Evolutionary conservation across 2,888 invertebrate genomes (phyloP), one percentile per base, ranked within the genome.

Genomic region (Lasius fuliginosus): DNA sequence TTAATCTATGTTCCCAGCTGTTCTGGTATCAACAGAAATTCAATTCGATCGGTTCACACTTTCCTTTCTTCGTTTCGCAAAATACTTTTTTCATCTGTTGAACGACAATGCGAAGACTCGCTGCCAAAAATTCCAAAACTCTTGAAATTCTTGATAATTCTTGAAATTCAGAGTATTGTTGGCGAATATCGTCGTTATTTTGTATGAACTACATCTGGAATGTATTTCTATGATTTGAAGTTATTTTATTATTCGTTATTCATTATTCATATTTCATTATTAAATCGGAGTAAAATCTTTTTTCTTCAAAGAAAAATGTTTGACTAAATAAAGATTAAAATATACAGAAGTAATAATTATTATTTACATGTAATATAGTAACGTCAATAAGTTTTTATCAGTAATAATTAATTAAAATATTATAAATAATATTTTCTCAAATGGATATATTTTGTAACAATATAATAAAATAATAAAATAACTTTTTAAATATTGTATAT

Each of bases 1-100:
- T 85, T 85, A 85, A 85, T 85, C 85, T 83, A 85, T 58, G 64
- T 76, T 83, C 58, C 27, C 60, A 60, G 15, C 58, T 36, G 12
- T 40, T 42, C 58, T 30, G 58, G 56, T 60, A 69, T 49, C 67
- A 27, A 33, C 60, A 12, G 46, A 40, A 58, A 85, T 85, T 76
- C 67, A 73, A 83, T 85, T 83, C 74, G 46, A 18, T 58, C 67
- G 23, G 42, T 15, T 15, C 27, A 69, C n/a, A 6, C 30, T 5
- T 18, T 23, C 33, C 33, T 69, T 46, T 64, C 46, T 62, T 23
- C n/a, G 18, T 6, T 6, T 58, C 27, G 4, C 18, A 6, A 27
- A 56, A 40, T n/a, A 58, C 69, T 12, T 71, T 23, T 36, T n/a
- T 79, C 42, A 77, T 42, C 58, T 68, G 56, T 42, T 58, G 42